Base-by-base conservation (phyloP, 1,140 invertebrate genomes). In the Drosophila santomea region DNA sequence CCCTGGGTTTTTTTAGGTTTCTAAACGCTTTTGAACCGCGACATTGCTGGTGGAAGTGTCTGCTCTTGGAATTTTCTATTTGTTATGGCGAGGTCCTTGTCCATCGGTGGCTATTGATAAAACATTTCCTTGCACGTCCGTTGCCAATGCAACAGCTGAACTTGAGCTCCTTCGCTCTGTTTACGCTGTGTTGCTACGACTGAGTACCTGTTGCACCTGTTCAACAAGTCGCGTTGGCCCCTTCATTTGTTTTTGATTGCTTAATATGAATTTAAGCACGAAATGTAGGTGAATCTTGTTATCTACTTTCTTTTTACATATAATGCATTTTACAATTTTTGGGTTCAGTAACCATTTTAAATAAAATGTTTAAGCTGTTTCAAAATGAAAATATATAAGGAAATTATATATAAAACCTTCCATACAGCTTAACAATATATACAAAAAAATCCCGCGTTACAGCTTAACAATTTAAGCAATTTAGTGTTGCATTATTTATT, bases 81-180 rank as follows among this genome's bases (percentile, higher is more conserved):
- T 75, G 58, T 23, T 71, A 71, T 50, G 38, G 43, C 62, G 63
- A 63, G 66, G 60, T 63, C 64, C 74, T 59, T 79, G 75, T 61
- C 56, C 66, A 25, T 62, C 41, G 48, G 71, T 76, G 51, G 45
- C 39, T 80, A 85, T 85, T 68, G 81, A 85, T 69, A 74, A 80
- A 85, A 85, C 81, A 85, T 63, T 85, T 57, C 63, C 12, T 47
- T 10, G 56, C 75, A 48, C 60, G 28, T 28, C 52, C 76, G 83
- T 88, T 88, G 63, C 79, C 83, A 83, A 88, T 88, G 84, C 83
- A 88, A 88, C 83, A 88, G 83, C 84, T 88, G 79, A 88, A 88
- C 83, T 88, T 88, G 84, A 83, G 83, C 83, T 72, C 59, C 45
- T 66, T 69, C 77, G 50, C 51, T 44, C 68, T 89, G 79, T 88